A percentile compares a stretch with the other conserved stretches of the same genome.
phyloP scores from a whole-genome alignment of 2,797 vertebrate species.

The Borostomias antarcticus region DNA sequence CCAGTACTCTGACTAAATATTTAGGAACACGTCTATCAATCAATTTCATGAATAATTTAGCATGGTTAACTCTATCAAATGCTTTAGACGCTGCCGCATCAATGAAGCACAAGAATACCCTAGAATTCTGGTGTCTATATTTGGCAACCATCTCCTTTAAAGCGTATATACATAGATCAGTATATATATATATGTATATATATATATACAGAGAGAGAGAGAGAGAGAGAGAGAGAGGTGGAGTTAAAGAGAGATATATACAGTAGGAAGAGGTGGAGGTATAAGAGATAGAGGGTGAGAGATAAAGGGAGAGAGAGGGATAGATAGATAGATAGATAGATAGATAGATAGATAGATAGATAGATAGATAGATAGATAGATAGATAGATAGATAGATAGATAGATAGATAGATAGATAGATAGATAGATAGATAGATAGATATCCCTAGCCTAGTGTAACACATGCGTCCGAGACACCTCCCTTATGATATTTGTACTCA shows the following conservation, averaged over 20 bases:
- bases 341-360: constrained; percentile 12
- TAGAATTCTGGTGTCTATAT: no score
- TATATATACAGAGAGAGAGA: not conserved
- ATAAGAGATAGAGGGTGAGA: not conserved
- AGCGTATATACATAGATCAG: no score
- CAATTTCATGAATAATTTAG: no score
- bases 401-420: constrained; percentile 16
- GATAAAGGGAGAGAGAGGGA: not conserved
- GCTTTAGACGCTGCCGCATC: no score
- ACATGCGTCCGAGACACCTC: constrained; percentile 1
- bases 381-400: not conserved
- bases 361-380: constrained; percentile 4
- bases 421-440: constrained; percentile 15
- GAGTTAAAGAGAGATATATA: not conserved
- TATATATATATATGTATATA: no score
- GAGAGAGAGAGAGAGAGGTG: not conserved
- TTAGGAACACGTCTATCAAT: no score
- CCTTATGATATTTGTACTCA: not conserved
- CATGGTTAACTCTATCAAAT: no score
- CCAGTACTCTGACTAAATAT: no score
- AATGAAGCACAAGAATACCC: no score
- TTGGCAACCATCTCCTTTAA: no score
- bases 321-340: not conserved
- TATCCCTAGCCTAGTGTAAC: not conserved
- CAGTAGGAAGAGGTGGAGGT: not conserved